Base-by-base conservation (phyloP, 2,113 vertebrate genomes). In the Peromyscus leucopus region DNA sequence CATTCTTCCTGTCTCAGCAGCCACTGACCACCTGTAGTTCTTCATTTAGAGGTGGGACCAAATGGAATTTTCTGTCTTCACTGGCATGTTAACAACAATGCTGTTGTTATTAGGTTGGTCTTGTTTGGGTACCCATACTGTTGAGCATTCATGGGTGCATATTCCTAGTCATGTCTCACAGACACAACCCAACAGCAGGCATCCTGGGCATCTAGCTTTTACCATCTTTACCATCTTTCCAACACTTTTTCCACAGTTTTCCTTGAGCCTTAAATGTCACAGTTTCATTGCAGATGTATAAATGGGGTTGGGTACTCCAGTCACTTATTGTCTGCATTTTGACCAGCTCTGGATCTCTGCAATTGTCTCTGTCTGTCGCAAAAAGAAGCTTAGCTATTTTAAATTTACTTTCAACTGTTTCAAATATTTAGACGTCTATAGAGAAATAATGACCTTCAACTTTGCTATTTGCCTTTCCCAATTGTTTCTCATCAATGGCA, bases 391-490 rank as follows among this genome's bases (percentile, higher is more conserved):
- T 61, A 61, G 82, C 17, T 31, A 87, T n/a, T 95, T 96, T 80
- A 78, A 85, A 87, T 69, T 61, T 83, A 83, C 83, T 90, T 87
- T 84, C 42, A 89, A 61, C 28, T 86, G 13, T 93, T 90, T 94
- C 12, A 96, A 94, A 83, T 97, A 94, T 93, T 89, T 95, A 95
- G n/a, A 74, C 82, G 33, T 4, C 55, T 90, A 22, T 67, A 87
- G 11, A 55, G 65, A 90, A 91, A 74, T 39, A 91, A 16, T 88
- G 19, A 26, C 33, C 72, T 92, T 75, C 80, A 95, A 88, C 65
- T 69, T 74, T 94, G 93, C 80, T 90, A 72, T 21, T 59, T 67
- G 17, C 59, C 82, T 94, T 89, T 76, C 17, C 1, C 15, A 74
- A 26, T 91, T 24, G n/a, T 82, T 97, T 97, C 86, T 96, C 42